Evolutionary conservation across 1,140 invertebrate species (phyloP), one percentile per base, ranked within the genome.

Genomic region (Riptortus pedestris): DNA sequence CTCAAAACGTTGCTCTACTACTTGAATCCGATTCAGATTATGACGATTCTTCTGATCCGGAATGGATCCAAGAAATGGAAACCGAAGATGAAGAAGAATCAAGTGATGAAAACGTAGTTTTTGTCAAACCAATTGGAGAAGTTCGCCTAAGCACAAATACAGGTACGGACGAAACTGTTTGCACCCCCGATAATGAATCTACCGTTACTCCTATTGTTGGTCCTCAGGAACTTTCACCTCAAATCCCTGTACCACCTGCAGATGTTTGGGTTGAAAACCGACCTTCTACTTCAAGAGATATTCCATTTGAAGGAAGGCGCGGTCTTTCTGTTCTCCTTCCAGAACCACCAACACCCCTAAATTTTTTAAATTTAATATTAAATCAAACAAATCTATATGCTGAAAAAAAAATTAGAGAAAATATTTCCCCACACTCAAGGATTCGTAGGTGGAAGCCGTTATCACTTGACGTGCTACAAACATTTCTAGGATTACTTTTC

Each of bases 401-500:
- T 16, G 16, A 38, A 38, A 5, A 38, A 38, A 38, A 38, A 38
- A 5, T 38, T 16, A 38, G 33, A 16, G 33, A 38, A 38, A 38
- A 5, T 5, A 38, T 16, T 16, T 38, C 33, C 5, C 33, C 33
- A 38, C 5, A 38, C 16, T 5, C 33, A 38, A 9, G 33, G 16
- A 38, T 38, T 38, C 33, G 33, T 16, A 38, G 33, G 16, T 38
- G 33, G 33, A 38, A 38, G 33, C 33, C 33, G 7, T 16, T 38
- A 38, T 5, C 7, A 5, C 5, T 38, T 9, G 33, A 38, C 7
- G 33, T 9, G 16, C 16, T 38, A 9, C 33, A 9, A 38, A 38
- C 5, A 38, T 38, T 16, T 16, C 5, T 38, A 38, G 65, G 14
- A n/a, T 43, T 66, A 26, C 31, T 66, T 20, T 48, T 66, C 52